phyloP scores from a whole-genome alignment of 2,888 invertebrate genomes.

The Listrodromus nycthemerus region DNA sequence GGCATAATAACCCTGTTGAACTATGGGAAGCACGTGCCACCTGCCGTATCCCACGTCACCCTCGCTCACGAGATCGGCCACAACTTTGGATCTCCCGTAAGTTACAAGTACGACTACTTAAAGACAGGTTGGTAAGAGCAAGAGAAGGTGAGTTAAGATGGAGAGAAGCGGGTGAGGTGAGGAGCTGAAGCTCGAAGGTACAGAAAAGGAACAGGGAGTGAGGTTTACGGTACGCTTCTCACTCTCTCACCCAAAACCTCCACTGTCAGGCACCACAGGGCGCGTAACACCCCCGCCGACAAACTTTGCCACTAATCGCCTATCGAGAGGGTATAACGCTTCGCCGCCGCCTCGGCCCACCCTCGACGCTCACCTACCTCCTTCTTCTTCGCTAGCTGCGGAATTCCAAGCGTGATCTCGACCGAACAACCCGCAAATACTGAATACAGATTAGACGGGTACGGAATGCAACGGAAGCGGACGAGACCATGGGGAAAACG shows the following conservation, averaged over 20 bases:
- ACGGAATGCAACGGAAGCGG: background rate
- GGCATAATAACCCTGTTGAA: slow-evolving; percentile 99
- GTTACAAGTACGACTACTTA: slow-evolving; percentile 78
- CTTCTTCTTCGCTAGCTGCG: slow-evolving; percentile 20
- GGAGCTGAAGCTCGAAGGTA: background rate
- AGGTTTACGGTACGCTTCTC: slow-evolving; percentile 33
- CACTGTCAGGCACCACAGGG: slow-evolving; percentile 36
- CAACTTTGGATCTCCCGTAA: slow-evolving; percentile 98
- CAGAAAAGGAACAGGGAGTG: slow-evolving; percentile 12
- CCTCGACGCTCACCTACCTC: background rate
- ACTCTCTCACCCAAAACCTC: background rate
- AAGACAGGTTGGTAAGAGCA: slow-evolving; percentile 56
- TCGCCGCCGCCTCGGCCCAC: slow-evolving; percentile 20
- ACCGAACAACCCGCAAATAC: slow-evolving; percentile 58
- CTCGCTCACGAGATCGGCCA: slow-evolving; percentile 99
- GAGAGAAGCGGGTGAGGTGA: slow-evolving; percentile 8
- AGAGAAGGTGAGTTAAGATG: slow-evolving; percentile 49
- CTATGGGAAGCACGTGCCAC: slow-evolving; percentile 97
- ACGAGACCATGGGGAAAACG: background rate
- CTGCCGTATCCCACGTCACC: slow-evolving; percentile 98
- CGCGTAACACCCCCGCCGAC: slow-evolving; percentile 61
- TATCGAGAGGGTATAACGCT: slow-evolving; percentile 66
- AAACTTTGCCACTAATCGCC: slow-evolving; percentile 67
- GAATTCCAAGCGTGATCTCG: slow-evolving; percentile 48
- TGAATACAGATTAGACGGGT: slow-evolving; percentile 48